Evolutionary conservation across 2,888 invertebrate genomes (phyloP), one percentile per base, ranked within the genome.

Genomic region (Agelastica alni): DNA sequence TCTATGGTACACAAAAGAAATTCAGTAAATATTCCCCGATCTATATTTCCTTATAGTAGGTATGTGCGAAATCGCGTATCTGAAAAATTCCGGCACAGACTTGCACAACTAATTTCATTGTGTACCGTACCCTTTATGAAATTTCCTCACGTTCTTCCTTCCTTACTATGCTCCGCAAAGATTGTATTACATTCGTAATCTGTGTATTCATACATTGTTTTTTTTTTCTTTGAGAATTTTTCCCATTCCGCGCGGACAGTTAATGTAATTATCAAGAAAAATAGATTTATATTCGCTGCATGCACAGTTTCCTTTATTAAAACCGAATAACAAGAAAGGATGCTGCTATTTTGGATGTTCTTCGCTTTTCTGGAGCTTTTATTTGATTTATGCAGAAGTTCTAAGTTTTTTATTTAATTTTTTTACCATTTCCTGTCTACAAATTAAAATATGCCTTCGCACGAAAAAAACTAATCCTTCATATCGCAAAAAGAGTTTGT

Each of bases 191-290:
- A 26, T 51, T 49, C 46, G 41, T 55, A 55, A 55, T 55, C 45
- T 45, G 49, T 49, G n/a, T 51, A 49, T 45, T 54, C 49, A 55
- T 55, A 54, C 45, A 45, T 49, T 54, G 49, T 45, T 49, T 43
- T 43, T 54, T 45, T 32, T 53, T 47, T 39, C 12, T 42, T 46
- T 47, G 12, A 36, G 34, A 31, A 30, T 7, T 48, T 22, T 36
- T 39, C 28, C 28, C 12, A 10, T 39, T 30, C 22, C n/a, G 3
- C 14, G 12, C 16, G 12, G 12, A 18, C 9, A 37, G 14, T 30
- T 48, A 13, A 30, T 39, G 39, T 39, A 48, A 48, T 39, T 48
- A 48, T 48, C 10, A 17, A 26, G 18, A 30, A 39, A 36, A 30
- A 30, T 48, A 9, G n/a, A 48, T 48, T 48, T 48, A 39, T 36